Conservation (phyloP, 2,888 invertebrate genomes). For the Galerucella pusilla region DNA sequence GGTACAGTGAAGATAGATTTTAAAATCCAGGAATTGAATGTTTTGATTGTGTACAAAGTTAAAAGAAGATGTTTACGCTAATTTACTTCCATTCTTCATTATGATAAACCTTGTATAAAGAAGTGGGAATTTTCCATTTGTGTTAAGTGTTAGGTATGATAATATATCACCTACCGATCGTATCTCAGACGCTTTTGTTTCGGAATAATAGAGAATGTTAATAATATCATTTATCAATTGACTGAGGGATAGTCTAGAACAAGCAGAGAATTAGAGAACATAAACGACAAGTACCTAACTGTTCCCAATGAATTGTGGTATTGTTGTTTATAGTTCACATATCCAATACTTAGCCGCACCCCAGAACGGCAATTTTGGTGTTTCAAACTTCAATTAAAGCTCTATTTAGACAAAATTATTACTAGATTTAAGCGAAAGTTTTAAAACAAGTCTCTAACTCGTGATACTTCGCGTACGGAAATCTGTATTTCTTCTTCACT, state of each 20-base stretch:
- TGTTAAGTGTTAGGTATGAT: no score
- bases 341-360: background rate
- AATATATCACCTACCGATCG: background rate
- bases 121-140: no score
- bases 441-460: background rate
- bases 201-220: background rate
- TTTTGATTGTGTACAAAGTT: no score
- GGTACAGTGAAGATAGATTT: no score
- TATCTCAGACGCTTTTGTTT: background rate
- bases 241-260: background rate
- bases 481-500: no score
- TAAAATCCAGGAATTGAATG: no score
- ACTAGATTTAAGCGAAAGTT: background rate
- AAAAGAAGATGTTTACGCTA: no score
- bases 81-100: no score
- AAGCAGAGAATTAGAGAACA: background rate
- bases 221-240: slow-evolving; percentile 2
- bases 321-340: background rate
- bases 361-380: background rate
- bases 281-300: background rate
- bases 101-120: no score
- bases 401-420: background rate
- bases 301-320: background rate
- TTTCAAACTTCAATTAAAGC: background rate
- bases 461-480: no score